These are phyloP conservation scores for Caenorhabditis sinica DNA, from an alignment of 2,888 invertebrate species.

Conservation along the genomic window DNA sequence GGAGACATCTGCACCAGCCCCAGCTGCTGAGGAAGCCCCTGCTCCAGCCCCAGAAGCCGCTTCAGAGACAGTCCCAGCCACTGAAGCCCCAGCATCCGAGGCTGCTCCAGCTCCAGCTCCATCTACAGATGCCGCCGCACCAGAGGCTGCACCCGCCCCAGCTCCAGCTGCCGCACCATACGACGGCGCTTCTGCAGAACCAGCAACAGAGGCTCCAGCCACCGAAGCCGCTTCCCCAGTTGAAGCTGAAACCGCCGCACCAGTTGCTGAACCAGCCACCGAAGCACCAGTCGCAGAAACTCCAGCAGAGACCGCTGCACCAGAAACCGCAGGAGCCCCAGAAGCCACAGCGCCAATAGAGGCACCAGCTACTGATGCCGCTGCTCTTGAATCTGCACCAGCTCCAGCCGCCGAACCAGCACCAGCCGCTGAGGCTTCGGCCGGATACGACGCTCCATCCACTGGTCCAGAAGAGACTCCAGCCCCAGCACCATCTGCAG, in stretches of 20 bases:
- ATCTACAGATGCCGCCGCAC: slow-evolving; percentile 13
- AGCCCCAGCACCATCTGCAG: slow-evolving; percentile 29
- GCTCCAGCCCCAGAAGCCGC: not conserved
- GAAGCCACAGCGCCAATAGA: slow-evolving; percentile 27
- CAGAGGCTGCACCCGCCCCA: slow-evolving; percentile 39
- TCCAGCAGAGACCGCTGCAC: slow-evolving; percentile 16
- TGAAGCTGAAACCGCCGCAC: slow-evolving; percentile 15
- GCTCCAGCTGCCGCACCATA: slow-evolving; percentile 25
- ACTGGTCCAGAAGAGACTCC: slow-evolving; percentile 25
- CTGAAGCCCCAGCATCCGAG: not conserved
- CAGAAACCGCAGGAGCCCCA: slow-evolving; percentile 26
- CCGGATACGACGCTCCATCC: slow-evolving; percentile 20
- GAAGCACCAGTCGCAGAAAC: slow-evolving; percentile 33
- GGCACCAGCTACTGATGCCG: slow-evolving; percentile 39
- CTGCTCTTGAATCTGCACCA: slow-evolving; percentile 38
- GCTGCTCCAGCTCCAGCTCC: slow-evolving; percentile 23
- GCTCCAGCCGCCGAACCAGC: slow-evolving; percentile 52
- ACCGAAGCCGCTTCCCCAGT: slow-evolving; percentile 20
- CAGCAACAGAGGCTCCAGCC: slow-evolving; percentile 17
- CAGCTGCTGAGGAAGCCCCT: slow-evolving; percentile 39
- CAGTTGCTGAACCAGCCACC: slow-evolving; percentile 34
- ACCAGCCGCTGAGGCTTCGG: slow-evolving; percentile 40
- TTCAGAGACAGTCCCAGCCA: not conserved
- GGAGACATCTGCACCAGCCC: slow-evolving; percentile 19
- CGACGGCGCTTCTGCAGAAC: slow-evolving; percentile 17